Evolutionary conservation across 2,797 vertebrate genomes (phyloP).

Genomic region (Erpetoichthys calabaricus): DNA sequence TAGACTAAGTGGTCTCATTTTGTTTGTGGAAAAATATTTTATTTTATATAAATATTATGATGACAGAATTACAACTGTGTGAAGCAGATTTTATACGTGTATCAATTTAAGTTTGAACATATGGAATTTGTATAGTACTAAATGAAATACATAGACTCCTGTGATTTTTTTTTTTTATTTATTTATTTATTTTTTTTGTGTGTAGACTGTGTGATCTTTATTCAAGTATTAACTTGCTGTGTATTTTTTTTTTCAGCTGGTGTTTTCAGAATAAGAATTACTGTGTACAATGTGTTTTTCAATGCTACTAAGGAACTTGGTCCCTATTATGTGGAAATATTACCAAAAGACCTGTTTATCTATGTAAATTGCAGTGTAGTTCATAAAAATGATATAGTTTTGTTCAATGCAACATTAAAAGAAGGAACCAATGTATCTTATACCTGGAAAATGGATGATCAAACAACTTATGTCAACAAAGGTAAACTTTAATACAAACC

Average conservation of each 20-base stretch:
- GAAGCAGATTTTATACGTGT: no score
- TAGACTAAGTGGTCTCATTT: no score
- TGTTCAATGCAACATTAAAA: constrained; percentile 9
- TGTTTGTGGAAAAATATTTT: no score
- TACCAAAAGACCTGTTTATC: constrained; percentile 9
- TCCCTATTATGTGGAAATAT: constrained; percentile 23
- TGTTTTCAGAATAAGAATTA: constrained; percentile 17
- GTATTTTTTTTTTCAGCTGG: constrained; percentile 21
- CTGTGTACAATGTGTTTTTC: constrained; percentile 17
- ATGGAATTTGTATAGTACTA: no score
- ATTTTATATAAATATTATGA: no score
- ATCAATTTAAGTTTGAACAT: no score
- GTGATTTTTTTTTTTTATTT: no score
- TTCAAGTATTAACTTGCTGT: no score
- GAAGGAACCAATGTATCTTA: constrained; percentile 18
- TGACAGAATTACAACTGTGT: no score
- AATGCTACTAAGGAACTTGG: constrained; percentile 17
- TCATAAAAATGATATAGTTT: constrained; percentile 18
- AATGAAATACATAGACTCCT: no score
- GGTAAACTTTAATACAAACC: constrained; percentile 1
- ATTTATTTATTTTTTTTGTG: no score
- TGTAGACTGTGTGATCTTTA: no score
- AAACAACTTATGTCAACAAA: not conserved
- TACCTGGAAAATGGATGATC: constrained; percentile 5
- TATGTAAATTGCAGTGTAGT: constrained; percentile 25